phyloP scores from a whole-genome alignment of 1,140 invertebrate species.

The Harlomillsia oculata region DNA sequence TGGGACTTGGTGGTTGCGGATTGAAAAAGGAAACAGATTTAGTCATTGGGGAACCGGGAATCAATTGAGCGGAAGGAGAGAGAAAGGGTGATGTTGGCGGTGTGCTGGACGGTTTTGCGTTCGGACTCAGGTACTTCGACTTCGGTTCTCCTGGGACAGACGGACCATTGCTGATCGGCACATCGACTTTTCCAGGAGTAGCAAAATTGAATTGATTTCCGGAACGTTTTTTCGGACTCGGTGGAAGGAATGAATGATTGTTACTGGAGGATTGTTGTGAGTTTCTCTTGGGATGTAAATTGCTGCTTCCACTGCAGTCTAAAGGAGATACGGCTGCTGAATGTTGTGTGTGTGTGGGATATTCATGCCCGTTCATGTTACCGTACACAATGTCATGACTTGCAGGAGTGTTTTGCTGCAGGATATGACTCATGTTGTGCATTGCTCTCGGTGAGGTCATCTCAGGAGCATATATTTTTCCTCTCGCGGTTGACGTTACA shows the following conservation, averaged over 20 bases:
- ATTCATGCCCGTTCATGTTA: too few species aligned
- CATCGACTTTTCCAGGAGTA: constrained; percentile 15
- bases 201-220: constrained; percentile 30
- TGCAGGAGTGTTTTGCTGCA: too few species aligned
- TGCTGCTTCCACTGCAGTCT: not conserved
- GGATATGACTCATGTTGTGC: not conserved
- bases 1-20: constrained; percentile 7
- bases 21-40: too few species aligned
- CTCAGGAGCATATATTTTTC: too few species aligned
- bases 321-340: not conserved
- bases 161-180: not conserved
- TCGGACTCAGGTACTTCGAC: constrained; percentile 27
- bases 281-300: too few species aligned
- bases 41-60: too few species aligned
- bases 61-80: constrained; percentile 10
- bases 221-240: constrained; percentile 32
- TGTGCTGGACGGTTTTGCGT: constrained; percentile 24
- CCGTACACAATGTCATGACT: too few species aligned
- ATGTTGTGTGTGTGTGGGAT: constrained; percentile 1
- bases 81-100: constrained; percentile 10
- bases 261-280: not conserved
- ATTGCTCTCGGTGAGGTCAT: not conserved
- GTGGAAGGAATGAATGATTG: constrained; percentile 20
- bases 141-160: constrained; percentile 2
- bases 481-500: too few species aligned